phyloP scores from a whole-genome alignment of 64 coral and sea anemone genomes.

The Anthopleura sola region DNA sequence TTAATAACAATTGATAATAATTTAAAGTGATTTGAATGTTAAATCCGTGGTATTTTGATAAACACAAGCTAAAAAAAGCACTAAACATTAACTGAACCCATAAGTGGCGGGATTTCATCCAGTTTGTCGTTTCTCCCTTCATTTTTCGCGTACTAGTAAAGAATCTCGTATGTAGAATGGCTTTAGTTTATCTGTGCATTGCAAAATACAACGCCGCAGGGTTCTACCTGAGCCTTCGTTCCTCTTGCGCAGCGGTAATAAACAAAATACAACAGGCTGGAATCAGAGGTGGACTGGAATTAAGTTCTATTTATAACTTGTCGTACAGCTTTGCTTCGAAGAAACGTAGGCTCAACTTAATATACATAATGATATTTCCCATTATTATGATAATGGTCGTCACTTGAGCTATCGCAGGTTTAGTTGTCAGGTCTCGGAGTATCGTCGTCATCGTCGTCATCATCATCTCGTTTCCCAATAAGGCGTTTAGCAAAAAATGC shows the following conservation, averaged over 20 bases:
- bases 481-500: slow-evolving; percentile 67
- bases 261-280: no score
- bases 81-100: background rate
- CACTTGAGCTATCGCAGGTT: background rate
- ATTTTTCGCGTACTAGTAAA: background rate
- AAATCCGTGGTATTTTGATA: background rate
- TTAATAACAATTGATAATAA: no score
- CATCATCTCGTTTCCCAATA: slow-evolving; percentile 41
- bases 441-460: slow-evolving; percentile 65
- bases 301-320: no score
- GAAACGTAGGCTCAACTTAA: background rate
- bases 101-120: background rate
- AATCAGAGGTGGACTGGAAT: no score
- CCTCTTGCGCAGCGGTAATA: background rate
- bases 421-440: slow-evolving; percentile 59
- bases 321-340: background rate
- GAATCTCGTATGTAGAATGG: background rate
- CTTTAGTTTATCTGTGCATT: background rate
- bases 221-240: background rate
- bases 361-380: background rate
- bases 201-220: background rate
- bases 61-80: background rate
- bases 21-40: no score
- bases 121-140: background rate
- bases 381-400: background rate